Evolutionary conservation across 2,797 vertebrate species (phyloP), one percentile per base, ranked within the genome.

Genomic region (Cossypha heuglini): DNA sequence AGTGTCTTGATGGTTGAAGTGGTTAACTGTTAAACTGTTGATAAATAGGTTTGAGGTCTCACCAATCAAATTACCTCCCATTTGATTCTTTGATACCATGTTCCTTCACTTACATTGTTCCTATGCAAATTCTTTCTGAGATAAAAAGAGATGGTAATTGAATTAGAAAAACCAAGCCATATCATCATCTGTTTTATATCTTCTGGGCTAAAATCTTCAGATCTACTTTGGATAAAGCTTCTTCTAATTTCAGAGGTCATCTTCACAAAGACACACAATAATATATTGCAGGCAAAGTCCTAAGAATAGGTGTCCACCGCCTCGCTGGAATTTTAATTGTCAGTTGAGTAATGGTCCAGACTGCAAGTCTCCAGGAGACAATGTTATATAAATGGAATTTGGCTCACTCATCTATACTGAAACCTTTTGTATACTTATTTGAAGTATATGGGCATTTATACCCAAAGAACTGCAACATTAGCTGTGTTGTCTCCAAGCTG

Each of bases 321-420:
- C 46, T 90, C 0, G 0, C 40, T 82, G 84, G 88, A 95, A 96
- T 94, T 97, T 95, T 94, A 96, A 96, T 67, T 84, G 61, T 48
- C 35, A 74, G 11, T 4, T 88, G 90, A 67, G 67, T 96, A 84
- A 85, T 28, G 22, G 51, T 94, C 61, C 86, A 96, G 75, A 76
- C 80, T 78, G 45, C 35, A 31, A 61, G 74, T 66, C 84, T 84
- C 80, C 7, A 4, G 48, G 61, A 94, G 29, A 77, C 72, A 85
- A 55, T 1, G 1, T 84, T 91, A 61, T 25, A 11, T 31, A 48
- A 71, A 58, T 40, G 78, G 61, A 94, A 86, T 94, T 91, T 90
- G 62, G 64, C 76, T 95, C 63, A 45, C 29, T 64, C 43, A 69
- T 72, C 51, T 84, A 25, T 35, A 59, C 35, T 45, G 38, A 89